Percentiles rank a stretch among this genome's conserved stretches.
Conservation (phyloP, 2,888 invertebrate species). For the Alloscopus bannaensis region DNA sequence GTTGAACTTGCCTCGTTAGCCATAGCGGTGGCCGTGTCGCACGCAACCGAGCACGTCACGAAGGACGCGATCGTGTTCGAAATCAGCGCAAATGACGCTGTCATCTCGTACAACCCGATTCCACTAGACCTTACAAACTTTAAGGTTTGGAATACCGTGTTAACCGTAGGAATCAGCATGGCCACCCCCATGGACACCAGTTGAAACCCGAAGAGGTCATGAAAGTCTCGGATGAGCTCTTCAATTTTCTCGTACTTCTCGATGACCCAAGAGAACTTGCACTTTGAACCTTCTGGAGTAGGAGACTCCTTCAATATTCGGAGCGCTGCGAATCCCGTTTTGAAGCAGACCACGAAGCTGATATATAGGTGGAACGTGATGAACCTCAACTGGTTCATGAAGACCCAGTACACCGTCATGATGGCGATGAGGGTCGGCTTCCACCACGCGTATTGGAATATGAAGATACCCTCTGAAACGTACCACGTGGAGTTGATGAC, state of each 20-base stretch:
- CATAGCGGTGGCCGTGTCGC: conserved; percentile 1
- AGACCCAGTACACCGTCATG: conserved; percentile 14
- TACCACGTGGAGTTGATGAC: no score
- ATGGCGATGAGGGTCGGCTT: background rate
- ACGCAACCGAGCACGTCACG: conserved; percentile 4
- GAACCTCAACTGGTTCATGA: background rate
- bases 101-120: background rate
- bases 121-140: background rate
- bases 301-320: background rate
- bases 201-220: background rate
- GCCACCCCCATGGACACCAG: background rate
- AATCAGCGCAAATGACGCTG: background rate
- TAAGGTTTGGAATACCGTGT: background rate
- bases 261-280: background rate
- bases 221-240: background rate
- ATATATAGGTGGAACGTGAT: conserved; percentile 22
- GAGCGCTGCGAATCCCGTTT: background rate
- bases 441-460: no score
- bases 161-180: background rate
- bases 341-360: conserved; percentile 11
- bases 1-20: conserved; percentile 22
- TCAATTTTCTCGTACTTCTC: background rate
- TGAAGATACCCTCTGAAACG: no score
- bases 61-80: background rate
- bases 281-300: no score